A percentile compares a stretch with the other conserved stretches of the same genome.
Conservation (phyloP, 2,888 invertebrate species). For the Drosophila atroscutellata region DNA sequence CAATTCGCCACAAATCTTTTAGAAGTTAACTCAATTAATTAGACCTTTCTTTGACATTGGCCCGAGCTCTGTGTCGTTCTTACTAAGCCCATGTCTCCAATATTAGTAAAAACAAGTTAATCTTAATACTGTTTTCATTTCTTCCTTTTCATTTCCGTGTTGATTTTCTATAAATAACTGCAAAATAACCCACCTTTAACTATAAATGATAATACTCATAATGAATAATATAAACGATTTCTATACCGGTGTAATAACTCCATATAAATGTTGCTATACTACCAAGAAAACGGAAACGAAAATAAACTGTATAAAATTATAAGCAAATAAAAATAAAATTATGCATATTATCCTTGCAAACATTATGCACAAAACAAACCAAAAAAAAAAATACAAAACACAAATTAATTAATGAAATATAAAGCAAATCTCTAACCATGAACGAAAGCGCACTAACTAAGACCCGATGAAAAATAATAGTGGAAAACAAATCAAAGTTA, state of each 20-base stretch:
- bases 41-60: constrained; percentile 7
- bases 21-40: constrained; percentile 7
- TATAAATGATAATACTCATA: constrained; percentile 64
- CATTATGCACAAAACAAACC: constrained; percentile 52
- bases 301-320: constrained; percentile 34
- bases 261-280: constrained; percentile 48
- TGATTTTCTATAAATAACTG: constrained; percentile 72
- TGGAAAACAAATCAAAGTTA: constrained; percentile 51
- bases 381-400: constrained; percentile 14
- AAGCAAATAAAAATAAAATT: constrained; percentile 33
- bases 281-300: constrained; percentile 13
- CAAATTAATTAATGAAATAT: constrained; percentile 8
- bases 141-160: constrained; percentile 27
- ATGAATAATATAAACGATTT: constrained; percentile 53
- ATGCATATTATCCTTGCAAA: constrained; percentile 58
- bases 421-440: constrained; percentile 23
- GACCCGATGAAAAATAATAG: constrained; percentile 16
- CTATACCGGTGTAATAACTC: constrained; percentile 47
- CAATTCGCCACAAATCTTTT: constrained; percentile 31
- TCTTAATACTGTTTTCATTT: constrained; percentile 35
- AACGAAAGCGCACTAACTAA: constrained; percentile 41
- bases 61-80: constrained; percentile 34
- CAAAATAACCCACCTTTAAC: constrained; percentile 83
- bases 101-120: constrained; percentile 10
- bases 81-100: constrained; percentile 26